Conservation (phyloP, 2,113 vertebrate species). For the Hippocampus comes region DNA sequence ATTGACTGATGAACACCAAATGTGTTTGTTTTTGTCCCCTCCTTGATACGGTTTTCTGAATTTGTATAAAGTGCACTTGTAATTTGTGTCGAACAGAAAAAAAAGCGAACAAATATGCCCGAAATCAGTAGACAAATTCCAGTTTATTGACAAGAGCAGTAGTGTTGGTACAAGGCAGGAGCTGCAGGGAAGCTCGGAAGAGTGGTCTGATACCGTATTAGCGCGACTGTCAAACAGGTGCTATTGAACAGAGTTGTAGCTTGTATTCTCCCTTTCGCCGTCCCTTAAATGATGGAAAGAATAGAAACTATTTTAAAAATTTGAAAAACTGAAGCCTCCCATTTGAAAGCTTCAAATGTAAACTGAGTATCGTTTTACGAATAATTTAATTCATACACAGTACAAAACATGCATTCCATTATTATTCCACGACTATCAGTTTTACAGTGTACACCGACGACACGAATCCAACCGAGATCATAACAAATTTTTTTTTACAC, state of each 20-base stretch:
- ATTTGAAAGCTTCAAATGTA: constrained; percentile 45
- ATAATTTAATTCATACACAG: constrained; percentile 52
- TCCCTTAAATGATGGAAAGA: constrained; percentile 43
- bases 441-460: constrained; percentile 56
- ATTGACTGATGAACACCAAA: too few species aligned
- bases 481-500: constrained; percentile 29
- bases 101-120: background rate
- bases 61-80: background rate
- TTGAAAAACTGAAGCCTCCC: constrained; percentile 32
- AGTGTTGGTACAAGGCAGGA: constrained; percentile 66
- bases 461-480: constrained; percentile 46
- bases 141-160: constrained; percentile 71
- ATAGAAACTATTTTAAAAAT: constrained; percentile 53
- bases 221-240: constrained; percentile 12
- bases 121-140: constrained; percentile 54
- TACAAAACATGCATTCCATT: constrained; percentile 68
- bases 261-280: constrained; percentile 26
- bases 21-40: background rate
- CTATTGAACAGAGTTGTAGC: constrained; percentile 18
- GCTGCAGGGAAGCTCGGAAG: constrained; percentile 56
- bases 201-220: constrained; percentile 43
- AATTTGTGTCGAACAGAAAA: background rate
- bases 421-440: constrained; percentile 59
- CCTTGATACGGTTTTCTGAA: background rate
- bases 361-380: constrained; percentile 27